Base-by-base conservation (phyloP, 2,113 vertebrate genomes). In the Hymenochirus boettgeri region DNA sequence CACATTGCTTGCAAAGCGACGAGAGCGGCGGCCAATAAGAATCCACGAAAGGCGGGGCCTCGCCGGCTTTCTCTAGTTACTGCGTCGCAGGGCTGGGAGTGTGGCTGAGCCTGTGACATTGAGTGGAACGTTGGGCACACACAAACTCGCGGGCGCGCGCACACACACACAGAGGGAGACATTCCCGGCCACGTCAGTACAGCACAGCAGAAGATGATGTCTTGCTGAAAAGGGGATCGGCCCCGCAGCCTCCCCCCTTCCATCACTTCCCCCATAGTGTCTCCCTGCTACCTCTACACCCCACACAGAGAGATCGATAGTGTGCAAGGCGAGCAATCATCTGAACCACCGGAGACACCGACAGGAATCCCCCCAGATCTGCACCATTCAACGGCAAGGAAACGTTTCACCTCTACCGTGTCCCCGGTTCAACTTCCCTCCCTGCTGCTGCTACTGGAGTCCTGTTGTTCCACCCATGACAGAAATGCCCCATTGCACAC, bases 161-260 rank as follows among this genome's bases (percentile, higher is more conserved):
- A 85, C 79, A 17, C 55, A 48, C 25, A 50, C 65, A 52, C 27
- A 18, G 13, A 22, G 46, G 37, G 55, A 81, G 52, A 72, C 80
- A 81, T 81, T 85, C 85, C 80, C 82, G 76, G 91, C 89, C 89
- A 90, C 88, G 90, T 90, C 89, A 89, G 90, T 87, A 84, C 78
- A 51, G 75, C 80, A 65, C 63, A 74, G 70, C 66, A 73, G 77
- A 72, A 77, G 83, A 88, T 80, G 84, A 83, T 90, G 87, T 78
- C 84, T 82, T 84, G 87, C 84, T 91, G 83, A 87, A 84, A 82
- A 35, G 33, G 89, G 87, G 85, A 85, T 79, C 83, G 86, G 86
- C 81, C 82, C 33, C n/a, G 77, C 78, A 81, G 78, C 86, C 66
- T 82, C 83, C 85, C 80, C 85, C 50, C 51, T 22, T n/a, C 7